Evolutionary conservation across 2,888 invertebrate genomes (phyloP).

Genomic region (Orthonevra nobilis): DNA sequence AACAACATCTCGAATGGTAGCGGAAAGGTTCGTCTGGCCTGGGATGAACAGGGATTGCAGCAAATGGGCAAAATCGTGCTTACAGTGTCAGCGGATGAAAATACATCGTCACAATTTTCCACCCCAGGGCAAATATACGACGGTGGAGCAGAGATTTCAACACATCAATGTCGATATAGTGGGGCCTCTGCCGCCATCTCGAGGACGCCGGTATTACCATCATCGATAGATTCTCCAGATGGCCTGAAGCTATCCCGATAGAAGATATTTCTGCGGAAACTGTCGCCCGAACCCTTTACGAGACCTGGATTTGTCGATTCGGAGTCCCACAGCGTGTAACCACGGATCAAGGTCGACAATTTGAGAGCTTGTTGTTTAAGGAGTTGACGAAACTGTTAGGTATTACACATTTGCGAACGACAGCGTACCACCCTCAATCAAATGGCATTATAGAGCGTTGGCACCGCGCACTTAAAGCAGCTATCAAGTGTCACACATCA

Average conservation of each 20-base stretch:
- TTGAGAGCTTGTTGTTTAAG: neutral
- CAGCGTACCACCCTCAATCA: slow-evolving; percentile 3
- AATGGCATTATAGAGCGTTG: no score
- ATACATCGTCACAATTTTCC: neutral
- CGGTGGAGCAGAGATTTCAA: neutral
- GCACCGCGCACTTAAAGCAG: no score
- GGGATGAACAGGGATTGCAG: neutral
- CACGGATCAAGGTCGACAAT: no score
- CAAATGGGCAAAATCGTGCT: neutral
- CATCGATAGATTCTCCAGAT: no score
- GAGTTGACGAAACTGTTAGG: slow-evolving; percentile 3
- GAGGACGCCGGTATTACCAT: no score
- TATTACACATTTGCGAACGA: neutral
- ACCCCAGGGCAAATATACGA: neutral
- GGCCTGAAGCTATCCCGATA: neutral
- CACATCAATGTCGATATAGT: neutral
- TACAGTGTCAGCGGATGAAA: neutral
- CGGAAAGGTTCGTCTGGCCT: neutral
- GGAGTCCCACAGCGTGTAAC: neutral
- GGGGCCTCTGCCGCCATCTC: neutral
- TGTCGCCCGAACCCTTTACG: neutral
- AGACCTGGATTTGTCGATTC: neutral
- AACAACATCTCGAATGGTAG: neutral
- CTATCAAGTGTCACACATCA: no score
- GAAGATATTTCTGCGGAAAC: neutral